phyloP scores from a whole-genome alignment of 2,888 invertebrate genomes.

The Pandemis heparana region DNA sequence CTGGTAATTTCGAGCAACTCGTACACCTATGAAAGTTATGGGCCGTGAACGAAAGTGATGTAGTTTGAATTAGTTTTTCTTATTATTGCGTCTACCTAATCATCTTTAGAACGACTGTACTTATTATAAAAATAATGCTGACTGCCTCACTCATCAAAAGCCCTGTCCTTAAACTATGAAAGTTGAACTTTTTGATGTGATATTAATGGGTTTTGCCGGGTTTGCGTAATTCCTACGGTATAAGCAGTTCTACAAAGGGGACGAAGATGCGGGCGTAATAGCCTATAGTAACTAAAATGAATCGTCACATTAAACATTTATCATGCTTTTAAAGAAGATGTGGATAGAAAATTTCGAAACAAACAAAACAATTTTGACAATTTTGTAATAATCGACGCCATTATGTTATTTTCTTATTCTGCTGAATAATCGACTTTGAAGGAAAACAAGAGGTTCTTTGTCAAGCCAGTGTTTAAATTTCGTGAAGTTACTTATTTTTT shows the following conservation, averaged over 20 bases:
- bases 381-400: background rate
- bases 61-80: slow-evolving; percentile 12
- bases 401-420: background rate
- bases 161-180: too few species aligned
- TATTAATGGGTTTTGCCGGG: too few species aligned
- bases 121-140: too few species aligned
- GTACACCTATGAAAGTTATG: slow-evolving; percentile 10
- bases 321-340: too few species aligned
- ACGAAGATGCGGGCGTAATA: too few species aligned
- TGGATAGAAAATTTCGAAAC: background rate
- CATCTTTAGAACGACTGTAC: background rate
- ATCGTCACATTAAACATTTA: too few species aligned
- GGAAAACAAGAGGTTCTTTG: background rate
- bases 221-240: too few species aligned
- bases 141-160: too few species aligned
- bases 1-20: background rate
- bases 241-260: too few species aligned
- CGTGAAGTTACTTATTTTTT: background rate
- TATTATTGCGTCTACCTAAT: slow-evolving; percentile 5
- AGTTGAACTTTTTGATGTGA: too few species aligned
- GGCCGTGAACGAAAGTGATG: slow-evolving; percentile 3
- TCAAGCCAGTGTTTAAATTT: background rate
- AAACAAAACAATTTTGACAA: background rate
- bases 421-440: background rate
- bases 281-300: too few species aligned